Evolutionary conservation across 2,888 invertebrate species (phyloP).

Genomic region (Corythucha ciliata): DNA sequence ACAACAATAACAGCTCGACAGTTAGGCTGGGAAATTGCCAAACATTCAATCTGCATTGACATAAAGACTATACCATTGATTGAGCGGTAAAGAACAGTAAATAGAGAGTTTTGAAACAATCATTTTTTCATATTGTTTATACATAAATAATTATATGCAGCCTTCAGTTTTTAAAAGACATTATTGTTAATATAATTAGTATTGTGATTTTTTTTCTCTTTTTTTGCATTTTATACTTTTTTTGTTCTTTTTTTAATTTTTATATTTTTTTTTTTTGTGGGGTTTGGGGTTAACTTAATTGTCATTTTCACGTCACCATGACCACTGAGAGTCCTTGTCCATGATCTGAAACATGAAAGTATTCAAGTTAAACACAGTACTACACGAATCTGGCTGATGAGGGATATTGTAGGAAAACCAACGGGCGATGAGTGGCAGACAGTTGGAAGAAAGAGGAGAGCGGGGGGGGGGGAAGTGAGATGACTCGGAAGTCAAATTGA

Average conservation of each 20-base stretch:
- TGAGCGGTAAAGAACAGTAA: conserved; percentile 26
- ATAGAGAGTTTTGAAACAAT: too few species aligned
- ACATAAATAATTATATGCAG: conserved; percentile 27
- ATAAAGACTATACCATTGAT: conserved; percentile 28
- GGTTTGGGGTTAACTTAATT: too few species aligned
- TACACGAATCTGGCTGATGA: too few species aligned
- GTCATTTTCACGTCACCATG: conserved; percentile 27
- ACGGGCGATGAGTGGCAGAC: too few species aligned
- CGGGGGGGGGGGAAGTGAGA: too few species aligned
- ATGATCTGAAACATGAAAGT: conserved; percentile 19
- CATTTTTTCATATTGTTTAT: conserved; percentile 23
- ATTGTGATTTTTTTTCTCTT: too few species aligned
- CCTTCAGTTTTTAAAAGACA: too few species aligned
- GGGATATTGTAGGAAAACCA: too few species aligned
- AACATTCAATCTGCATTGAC: conserved; percentile 24
- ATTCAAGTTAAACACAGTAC: not conserved
- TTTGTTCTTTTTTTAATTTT: conserved; percentile 11
- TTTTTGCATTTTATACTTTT: too few species aligned
- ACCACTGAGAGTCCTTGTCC: conserved; percentile 22
- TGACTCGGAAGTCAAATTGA: too few species aligned
- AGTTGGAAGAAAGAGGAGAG: too few species aligned
- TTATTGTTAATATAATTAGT: too few species aligned
- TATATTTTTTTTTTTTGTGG: not conserved
- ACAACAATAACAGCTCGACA: conserved; percentile 17
- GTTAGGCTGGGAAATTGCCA: conserved; percentile 29